Base-by-base conservation (phyloP, 1,140 invertebrate genomes). In the Neotoxoptera formosana region DNA sequence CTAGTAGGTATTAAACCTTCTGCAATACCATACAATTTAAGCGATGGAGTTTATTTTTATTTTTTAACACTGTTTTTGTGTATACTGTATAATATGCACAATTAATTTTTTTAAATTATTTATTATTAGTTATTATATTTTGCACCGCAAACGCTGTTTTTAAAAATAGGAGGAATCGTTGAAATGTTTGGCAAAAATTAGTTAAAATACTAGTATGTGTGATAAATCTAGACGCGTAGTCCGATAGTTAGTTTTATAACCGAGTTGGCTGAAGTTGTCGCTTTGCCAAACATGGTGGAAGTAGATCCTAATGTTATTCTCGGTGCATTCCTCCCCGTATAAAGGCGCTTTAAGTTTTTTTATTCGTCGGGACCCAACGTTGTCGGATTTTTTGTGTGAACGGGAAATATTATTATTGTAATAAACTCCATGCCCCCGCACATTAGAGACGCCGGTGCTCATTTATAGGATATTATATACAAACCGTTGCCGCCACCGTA, bases 121-220 rank as follows among this genome's bases (percentile, higher is more conserved):
- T 23, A 53, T 25, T 89, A 56, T 89, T 51, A 51, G 48, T 36
- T 89, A 41, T 88, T 88, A 88, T 7, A 48, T 51, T 48, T 88
- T 25, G 7, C 21, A 17, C 7, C 48, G 11, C 30, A 56, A 41
- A 89, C 21, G 48, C 34, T 21, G 9, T 53, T 89, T 56, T 89
- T 89, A 89, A 56, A 89, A 89, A 89, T 89, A 56, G 34, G 88
- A 56, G 36, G 4, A 36, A 56, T 89, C 23, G 48, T 89, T 6
- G 47, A 89, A 89, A 89, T 25, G 48, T 89, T 89, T 56, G 88
- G 88, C 88, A 89, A 89, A 89, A 89, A 89, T 89, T 17, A 41
- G n/a, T 89, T 20, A 36, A 89, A 56, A 30, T 56, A 53, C 23
- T 21, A 25, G 25, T 56, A 23, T 23, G 4, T 36, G 23, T 56